Evolutionary conservation across 2,888 invertebrate species (phyloP).

Genomic region (Drosophila subquinaria): DNA sequence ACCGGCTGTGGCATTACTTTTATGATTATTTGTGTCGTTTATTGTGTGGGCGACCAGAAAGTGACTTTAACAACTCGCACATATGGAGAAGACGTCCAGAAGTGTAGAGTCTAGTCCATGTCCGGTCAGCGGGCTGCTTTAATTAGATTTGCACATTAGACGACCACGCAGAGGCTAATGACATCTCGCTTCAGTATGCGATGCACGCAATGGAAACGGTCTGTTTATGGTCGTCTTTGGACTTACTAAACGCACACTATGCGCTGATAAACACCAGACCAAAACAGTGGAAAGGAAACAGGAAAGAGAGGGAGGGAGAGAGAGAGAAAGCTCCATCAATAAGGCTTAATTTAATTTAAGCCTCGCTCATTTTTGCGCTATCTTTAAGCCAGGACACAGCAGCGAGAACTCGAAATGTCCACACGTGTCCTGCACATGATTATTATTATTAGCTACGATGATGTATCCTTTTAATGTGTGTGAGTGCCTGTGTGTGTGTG

Average conservation of each 20-base stretch:
- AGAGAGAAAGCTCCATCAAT: slow-evolving; percentile 65
- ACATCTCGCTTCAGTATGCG: slow-evolving; percentile 66
- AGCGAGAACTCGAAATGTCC: slow-evolving; percentile 10
- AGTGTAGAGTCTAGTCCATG: slow-evolving; percentile 33
- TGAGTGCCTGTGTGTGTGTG: slow-evolving; percentile 12
- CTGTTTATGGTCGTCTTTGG: slow-evolving; percentile 53
- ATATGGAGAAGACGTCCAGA: slow-evolving; percentile 47
- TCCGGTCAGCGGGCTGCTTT: slow-evolving; percentile 62
- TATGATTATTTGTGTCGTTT: slow-evolving; percentile 84
- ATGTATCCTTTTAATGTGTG: slow-evolving; percentile 68
- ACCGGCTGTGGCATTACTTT: slow-evolving; percentile 79
- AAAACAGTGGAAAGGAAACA: slow-evolving; percentile 24
- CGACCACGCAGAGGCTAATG: slow-evolving; percentile 60
- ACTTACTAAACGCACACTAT: slow-evolving; percentile 38
- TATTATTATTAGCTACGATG: slow-evolving; percentile 81
- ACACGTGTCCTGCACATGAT: slow-evolving; percentile 69
- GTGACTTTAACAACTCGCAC: slow-evolving; percentile 57
- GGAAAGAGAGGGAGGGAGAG: background rate
- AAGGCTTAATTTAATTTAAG: slow-evolving; percentile 79
- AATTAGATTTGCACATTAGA: slow-evolving; percentile 81
- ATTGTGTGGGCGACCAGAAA: slow-evolving; percentile 50
- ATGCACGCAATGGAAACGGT: slow-evolving; percentile 52
- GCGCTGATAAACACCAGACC: slow-evolving; percentile 64
- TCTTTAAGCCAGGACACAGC: slow-evolving; percentile 58
- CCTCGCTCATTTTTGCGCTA: slow-evolving; percentile 54